phyloP scores from a whole-genome alignment of 2,888 invertebrate species.

The Mesorhabditis spiculigera region DNA sequence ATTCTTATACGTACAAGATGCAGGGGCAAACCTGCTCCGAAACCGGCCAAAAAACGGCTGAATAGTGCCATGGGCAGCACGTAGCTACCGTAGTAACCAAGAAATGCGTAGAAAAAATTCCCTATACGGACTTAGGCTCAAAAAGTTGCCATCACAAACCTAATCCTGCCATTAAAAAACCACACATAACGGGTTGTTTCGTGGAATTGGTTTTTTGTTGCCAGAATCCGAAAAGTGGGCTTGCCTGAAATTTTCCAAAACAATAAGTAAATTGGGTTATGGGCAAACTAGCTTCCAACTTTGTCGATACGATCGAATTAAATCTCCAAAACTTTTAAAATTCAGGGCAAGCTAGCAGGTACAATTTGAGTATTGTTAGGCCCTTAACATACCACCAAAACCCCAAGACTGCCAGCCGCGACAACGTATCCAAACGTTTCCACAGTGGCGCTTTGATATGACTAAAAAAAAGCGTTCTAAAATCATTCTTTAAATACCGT shows the following conservation, averaged over 20 bases:
- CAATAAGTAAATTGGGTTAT: neutral
- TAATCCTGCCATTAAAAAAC: neutral
- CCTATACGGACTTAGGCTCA: conserved; percentile 10
- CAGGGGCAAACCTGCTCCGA: conserved; percentile 19
- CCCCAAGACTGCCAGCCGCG: neutral
- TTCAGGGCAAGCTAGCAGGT: no score
- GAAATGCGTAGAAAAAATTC: conserved; percentile 29
- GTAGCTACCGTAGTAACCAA: conserved; percentile 16
- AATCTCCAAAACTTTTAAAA: no score
- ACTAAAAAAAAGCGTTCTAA: no score
- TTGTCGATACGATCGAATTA: no score
- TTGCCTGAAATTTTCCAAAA: neutral
- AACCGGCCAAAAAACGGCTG: conserved; percentile 26
- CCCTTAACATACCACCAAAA: neutral
- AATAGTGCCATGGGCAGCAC: conserved; percentile 24
- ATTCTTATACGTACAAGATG: neutral
- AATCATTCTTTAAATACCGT: neutral
- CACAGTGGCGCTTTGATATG: neutral
- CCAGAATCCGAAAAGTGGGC: conserved; percentile 5
- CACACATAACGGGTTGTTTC: conserved; percentile 1
- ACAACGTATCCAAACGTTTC: neutral
- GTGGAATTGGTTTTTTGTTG: conserved; percentile 4
- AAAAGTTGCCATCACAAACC: neutral
- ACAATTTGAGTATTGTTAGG: neutral
- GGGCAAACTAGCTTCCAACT: no score